Evolutionary conservation across 2,797 vertebrate species (phyloP), one percentile per base, ranked within the genome.

Genomic region (Ctenopoma kingsleyae): DNA sequence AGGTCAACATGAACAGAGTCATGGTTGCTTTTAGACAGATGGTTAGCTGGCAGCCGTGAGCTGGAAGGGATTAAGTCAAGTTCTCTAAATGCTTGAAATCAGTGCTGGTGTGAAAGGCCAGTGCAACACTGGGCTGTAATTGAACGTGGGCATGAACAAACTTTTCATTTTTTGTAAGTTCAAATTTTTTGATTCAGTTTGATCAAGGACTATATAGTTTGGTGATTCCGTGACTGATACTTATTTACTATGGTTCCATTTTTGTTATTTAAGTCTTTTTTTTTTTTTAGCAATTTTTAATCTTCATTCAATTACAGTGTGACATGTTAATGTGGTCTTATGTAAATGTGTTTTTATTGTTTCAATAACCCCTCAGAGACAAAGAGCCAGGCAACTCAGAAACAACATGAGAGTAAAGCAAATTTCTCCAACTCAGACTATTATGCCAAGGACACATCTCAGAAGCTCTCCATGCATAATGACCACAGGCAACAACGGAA

Each of bases 401-500:
- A 93, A 62, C 91, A 93, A 73, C 94, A 95, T 54, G 94, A 95
- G 9, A 81, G 86, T 87, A 95, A 72, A 87, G 80, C 87, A 4
- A 89, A 80, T 67, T 95, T 94, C 81, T 67, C 90, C 71, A 95
- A 95, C 81, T 93, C 95, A 3, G 95, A 93, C 64, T 73, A 94
- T 61, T 90, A 94, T 86, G 55, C 94, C 82, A 96, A 96, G 94
- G 96, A 96, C 32, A 51, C 86, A 38, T 88, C 83, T 81, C 95
- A 96, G 64, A 96, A 93, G 85, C 94, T 95, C 55, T 67, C 93
- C 38, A 70, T 93, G 22, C 93, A 97, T 67, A 96, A 93, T 62
- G 97, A 98, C 66, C 91, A 92, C 54, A 94, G 96, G 69, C 94
- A 94, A 27, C 96, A 93, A 82, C 95, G 96, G 84, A 97, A 96